Conservation (phyloP, 2,797 vertebrate genomes). For the Clarias platycephalus region DNA sequence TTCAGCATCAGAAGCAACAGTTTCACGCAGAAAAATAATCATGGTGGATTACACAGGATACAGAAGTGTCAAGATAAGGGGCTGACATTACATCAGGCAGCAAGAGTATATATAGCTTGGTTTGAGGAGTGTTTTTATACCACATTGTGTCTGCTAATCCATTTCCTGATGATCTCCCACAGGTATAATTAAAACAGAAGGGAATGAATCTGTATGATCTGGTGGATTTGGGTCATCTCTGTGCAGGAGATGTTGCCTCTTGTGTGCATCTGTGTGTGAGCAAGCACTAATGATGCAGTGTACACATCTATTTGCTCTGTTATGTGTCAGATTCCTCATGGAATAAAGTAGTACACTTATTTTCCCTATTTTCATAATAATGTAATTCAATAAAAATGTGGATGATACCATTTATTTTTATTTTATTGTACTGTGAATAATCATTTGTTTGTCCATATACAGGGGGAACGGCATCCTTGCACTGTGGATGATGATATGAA, state of each 20-base stretch:
- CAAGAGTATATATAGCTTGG: not conserved
- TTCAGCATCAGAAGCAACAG: not conserved
- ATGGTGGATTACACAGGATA: not conserved
- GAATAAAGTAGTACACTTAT: not conserved
- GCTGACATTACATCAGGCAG: not conserved
- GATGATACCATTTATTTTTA: not conserved
- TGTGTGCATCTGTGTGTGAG: slow-evolving; percentile 6
- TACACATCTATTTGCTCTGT: slow-evolving; percentile 23
- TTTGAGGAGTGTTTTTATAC: slow-evolving; percentile 18
- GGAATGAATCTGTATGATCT: slow-evolving; percentile 45
- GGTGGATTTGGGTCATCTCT: slow-evolving; percentile 47
- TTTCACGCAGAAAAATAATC: not conserved
- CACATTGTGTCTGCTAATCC: slow-evolving; percentile 23
- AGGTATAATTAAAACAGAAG: slow-evolving; percentile 55
- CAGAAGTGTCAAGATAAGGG: not conserved
- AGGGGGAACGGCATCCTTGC: not conserved
- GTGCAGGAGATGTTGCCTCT: slow-evolving; percentile 20
- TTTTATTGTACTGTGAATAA: not conserved
- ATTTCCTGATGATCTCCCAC: slow-evolving; percentile 44
- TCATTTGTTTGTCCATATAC: not conserved
- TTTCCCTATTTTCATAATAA: not conserved
- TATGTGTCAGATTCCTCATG: not conserved
- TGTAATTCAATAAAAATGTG: not conserved
- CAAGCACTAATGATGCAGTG: slow-evolving; percentile 20
- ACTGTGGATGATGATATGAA: not conserved